Conservation (phyloP, 2,888 invertebrate species). For the Oscheius sp. region DNA sequence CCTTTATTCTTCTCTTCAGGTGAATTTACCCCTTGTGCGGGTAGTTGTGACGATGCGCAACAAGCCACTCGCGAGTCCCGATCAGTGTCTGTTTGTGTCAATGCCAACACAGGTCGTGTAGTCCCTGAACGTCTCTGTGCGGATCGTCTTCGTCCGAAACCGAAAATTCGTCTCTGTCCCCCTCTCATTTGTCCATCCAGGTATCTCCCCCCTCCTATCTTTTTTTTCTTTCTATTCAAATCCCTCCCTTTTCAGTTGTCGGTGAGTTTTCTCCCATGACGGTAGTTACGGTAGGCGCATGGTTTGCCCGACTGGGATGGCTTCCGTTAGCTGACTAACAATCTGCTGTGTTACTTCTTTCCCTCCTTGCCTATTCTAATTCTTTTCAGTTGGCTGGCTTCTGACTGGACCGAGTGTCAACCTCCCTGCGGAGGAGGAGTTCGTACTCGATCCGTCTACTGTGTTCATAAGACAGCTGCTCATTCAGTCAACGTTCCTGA, state of each 20-base stretch:
- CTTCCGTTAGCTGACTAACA: conserved; percentile 12
- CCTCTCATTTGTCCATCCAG: conserved; percentile 62
- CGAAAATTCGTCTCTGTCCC: conserved; percentile 55
- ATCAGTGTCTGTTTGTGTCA: conserved; percentile 60
- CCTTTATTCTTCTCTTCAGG: conserved; percentile 26
- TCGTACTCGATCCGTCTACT: conserved; percentile 86
- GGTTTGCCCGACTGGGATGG: conserved; percentile 31
- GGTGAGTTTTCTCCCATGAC: conserved; percentile 26
- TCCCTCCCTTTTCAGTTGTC: conserved; percentile 34
- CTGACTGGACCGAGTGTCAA: conserved; percentile 91
- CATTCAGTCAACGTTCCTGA: conserved; percentile 48
- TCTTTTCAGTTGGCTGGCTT: conserved; percentile 83
- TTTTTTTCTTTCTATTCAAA: conserved; percentile 44
- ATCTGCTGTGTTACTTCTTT: conserved; percentile 1
- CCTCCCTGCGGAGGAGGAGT: conserved; percentile 89
- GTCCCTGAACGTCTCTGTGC: conserved; percentile 68
- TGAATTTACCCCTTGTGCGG: conserved; percentile 50
- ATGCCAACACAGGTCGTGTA: conserved; percentile 54
- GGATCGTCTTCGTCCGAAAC: conserved; percentile 58
- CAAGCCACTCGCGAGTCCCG: conserved; percentile 39
- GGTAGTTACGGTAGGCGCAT: conserved; percentile 25
- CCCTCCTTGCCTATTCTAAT: background rate
- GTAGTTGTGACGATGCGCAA: conserved; percentile 40
- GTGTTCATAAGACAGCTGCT: conserved; percentile 72
- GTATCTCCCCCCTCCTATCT: conserved; percentile 63